Base-by-base conservation (phyloP, 1,140 invertebrate species). In the Brachionus manjavacas region DNA sequence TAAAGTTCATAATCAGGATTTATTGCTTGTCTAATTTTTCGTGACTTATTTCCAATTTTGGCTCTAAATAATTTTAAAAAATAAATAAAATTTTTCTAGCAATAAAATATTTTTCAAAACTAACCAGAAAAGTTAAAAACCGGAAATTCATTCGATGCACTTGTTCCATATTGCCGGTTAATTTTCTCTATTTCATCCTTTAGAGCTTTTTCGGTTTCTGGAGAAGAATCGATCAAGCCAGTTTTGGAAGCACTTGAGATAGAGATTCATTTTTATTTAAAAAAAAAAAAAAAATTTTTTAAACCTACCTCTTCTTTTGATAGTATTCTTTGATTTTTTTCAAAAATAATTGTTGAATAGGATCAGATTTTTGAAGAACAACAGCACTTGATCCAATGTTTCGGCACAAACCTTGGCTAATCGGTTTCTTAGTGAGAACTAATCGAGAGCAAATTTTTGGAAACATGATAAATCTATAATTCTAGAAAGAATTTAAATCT, bases 131-230 rank as follows among this genome's bases (percentile, higher is more conserved):
- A 81, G 39, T 64, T 81, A 46, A 81, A 64, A 23, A 55, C 60
- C 23, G 79, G 79, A 46, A 81, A 81, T 43, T 81, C 79, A 25
- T 4, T 81, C 12, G 52, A 64, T 23, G 79, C 79, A 46, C 79
- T 81, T 20, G 79, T 8, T 41, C 79, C 79, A 55, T 11, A 81
- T 68, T 60, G 64, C 28, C 60, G 60, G 28, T 81, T 81, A 9
- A 81, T 81, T 68, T 81, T 81, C 35, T 81, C 79, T 6, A 81
- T 81, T 68, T 81, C 79, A 60, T 81, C 79, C 14, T 64, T 60
- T 16, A 81, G 28, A 46, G 52, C 64, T 28, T 81, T 81, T 81
- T 81, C 49, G 12, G 79, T 46, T 81, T 81, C 39, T 41, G 79
- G 79, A 14, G 79, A 81, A 31, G 79, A 81, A 81, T 81, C 79